These are phyloP conservation scores for Drosophila cyrtoloma DNA, from an alignment of 2,888 invertebrate genomes.

Conservation along the genomic window DNA sequence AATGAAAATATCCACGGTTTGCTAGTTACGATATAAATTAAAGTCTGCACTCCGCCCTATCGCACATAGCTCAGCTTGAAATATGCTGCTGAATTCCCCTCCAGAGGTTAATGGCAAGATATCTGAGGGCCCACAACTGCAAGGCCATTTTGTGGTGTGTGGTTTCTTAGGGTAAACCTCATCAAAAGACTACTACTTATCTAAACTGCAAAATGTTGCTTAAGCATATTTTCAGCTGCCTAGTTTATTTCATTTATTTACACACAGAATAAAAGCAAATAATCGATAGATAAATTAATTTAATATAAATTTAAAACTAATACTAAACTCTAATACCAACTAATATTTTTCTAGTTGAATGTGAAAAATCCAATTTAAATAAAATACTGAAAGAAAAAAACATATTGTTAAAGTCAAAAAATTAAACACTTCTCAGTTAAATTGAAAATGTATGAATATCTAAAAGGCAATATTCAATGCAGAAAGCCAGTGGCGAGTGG, in stretches of 20 bases:
- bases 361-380: background rate
- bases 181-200: background rate
- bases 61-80: background rate
- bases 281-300: background rate
- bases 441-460: background rate
- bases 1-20: background rate
- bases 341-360: background rate
- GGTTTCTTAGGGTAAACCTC: background rate
- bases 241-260: background rate
- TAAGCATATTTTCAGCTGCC: background rate
- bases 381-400: no score
- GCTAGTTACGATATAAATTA: background rate
- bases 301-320: background rate
- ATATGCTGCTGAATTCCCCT: background rate
- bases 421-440: background rate
- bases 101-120: no score
- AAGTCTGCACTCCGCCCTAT: background rate
- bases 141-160: no score
- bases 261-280: background rate
- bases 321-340: background rate
- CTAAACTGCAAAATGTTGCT: background rate
- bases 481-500: background rate
- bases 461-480: background rate
- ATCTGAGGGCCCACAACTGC: background rate
- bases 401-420: background rate